Percentiles rank a stretch among this genome's conserved stretches.
phyloP scores from a whole-genome alignment of 2,113 vertebrate genomes.

The Gyps fulvus region DNA sequence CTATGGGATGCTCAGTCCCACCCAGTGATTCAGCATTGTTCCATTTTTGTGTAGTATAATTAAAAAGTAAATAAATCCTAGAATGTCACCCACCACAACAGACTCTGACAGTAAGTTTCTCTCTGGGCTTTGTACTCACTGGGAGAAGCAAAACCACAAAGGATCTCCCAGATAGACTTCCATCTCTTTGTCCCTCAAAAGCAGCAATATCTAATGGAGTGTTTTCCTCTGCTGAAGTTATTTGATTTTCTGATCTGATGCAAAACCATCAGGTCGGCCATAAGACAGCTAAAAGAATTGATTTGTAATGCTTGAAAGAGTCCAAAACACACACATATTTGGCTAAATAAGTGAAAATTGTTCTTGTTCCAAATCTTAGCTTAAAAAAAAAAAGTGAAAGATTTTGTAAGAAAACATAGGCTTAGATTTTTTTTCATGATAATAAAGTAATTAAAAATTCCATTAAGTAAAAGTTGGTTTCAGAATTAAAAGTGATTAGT shows the following conservation, averaged over 20 bases:
- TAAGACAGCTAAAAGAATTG: neutral
- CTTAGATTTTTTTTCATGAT: neutral
- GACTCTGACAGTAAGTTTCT: neutral
- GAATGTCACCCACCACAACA: neutral
- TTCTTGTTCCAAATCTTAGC: neutral
- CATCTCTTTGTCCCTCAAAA: neutral
- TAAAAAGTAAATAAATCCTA: neutral
- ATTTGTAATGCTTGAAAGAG: neutral
- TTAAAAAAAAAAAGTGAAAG: neutral
- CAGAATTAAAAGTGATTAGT: neutral
- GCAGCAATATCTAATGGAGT: neutral
- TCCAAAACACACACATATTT: neutral
- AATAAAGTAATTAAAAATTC: neutral
- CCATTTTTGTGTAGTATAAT: neutral
- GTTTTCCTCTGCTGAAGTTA: neutral
- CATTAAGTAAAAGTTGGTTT: neutral
- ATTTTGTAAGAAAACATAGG: neutral
- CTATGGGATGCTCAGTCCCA: neutral
- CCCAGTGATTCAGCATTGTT: neutral
- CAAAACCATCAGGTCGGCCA: neutral
- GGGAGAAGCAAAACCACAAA: neutral
- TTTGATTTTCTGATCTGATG: neutral
- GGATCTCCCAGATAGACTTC: neutral
- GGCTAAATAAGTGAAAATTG: neutral
- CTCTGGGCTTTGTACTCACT: neutral